These are phyloP conservation scores for Orthonevra nobilis DNA, from an alignment of 2,888 invertebrate species.

Conservation along the genomic window DNA sequence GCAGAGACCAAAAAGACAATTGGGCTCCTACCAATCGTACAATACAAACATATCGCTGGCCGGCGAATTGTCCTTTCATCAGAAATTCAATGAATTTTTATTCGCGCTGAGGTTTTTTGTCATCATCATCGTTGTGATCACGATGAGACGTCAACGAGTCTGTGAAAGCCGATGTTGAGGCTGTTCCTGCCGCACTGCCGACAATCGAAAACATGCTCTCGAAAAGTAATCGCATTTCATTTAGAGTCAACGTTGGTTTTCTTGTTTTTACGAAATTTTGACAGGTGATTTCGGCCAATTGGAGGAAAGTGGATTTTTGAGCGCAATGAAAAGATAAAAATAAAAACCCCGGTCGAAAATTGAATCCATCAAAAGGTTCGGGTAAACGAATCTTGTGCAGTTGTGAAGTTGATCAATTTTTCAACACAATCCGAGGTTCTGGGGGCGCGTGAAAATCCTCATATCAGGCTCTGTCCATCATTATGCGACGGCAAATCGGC, in stretches of 20 bases:
- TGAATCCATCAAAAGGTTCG: not conserved
- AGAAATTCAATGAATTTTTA: slow-evolving; percentile 70
- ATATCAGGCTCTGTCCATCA: slow-evolving; percentile 56
- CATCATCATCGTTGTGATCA: slow-evolving; percentile 61
- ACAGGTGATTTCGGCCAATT: slow-evolving; percentile 72
- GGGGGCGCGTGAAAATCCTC: slow-evolving; percentile 61
- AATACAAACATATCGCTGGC: not conserved
- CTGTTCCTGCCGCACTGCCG: slow-evolving; percentile 19
- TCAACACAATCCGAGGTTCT: slow-evolving; percentile 40
- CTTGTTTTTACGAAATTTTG: slow-evolving; percentile 63
- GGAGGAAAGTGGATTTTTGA: slow-evolving; percentile 66
- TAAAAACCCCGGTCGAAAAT: slow-evolving; percentile 6
- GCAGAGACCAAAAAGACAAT: slow-evolving; percentile 5
- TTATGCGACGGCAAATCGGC: slow-evolving; percentile 58
- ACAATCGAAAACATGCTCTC: slow-evolving; percentile 54
- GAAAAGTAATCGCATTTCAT: slow-evolving; percentile 67
- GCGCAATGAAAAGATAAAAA: not conserved
- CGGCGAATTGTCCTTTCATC: slow-evolving; percentile 67
- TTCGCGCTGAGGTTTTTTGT: slow-evolving; percentile 68
- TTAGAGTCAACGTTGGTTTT: slow-evolving; percentile 65
- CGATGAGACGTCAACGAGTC: slow-evolving; percentile 59
- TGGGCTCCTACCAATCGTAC: too few species aligned
- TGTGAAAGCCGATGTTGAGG: slow-evolving; percentile 23
- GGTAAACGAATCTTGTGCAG: not conserved
- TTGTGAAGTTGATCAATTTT: slow-evolving; percentile 55